Evolutionary conservation across 1,140 invertebrate species (phyloP).

Genomic region (Aphelenchoides besseyi): DNA sequence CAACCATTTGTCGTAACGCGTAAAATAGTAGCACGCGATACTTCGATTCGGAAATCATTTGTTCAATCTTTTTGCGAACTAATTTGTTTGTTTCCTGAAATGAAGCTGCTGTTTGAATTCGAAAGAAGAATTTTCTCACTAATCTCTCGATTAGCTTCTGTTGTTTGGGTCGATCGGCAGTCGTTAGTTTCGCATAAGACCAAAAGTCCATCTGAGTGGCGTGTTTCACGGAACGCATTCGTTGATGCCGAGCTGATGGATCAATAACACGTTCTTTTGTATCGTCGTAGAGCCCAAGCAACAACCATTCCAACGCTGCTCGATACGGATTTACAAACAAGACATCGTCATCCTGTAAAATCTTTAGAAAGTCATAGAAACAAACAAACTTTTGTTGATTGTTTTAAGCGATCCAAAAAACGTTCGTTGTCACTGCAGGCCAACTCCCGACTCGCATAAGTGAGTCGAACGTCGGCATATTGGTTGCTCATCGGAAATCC

Average conservation of each 20-base stretch:
- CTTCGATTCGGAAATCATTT: slow-evolving; percentile 22
- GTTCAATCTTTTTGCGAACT: slow-evolving; percentile 15
- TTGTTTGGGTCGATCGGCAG: slow-evolving; percentile 22
- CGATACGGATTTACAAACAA: slow-evolving; percentile 40
- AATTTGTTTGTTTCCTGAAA: slow-evolving; percentile 24
- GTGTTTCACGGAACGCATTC: slow-evolving; percentile 16
- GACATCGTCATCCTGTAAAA: slow-evolving; percentile 23
- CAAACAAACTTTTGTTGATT: not conserved
- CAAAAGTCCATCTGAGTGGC: slow-evolving; percentile 39
- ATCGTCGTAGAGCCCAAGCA: slow-evolving; percentile 20
- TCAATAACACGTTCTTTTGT: not conserved
- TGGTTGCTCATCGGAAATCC: slow-evolving; percentile 45
- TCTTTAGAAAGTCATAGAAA: not conserved
- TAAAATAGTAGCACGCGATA: slow-evolving; percentile 31
- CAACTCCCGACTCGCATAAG: slow-evolving; percentile 45
- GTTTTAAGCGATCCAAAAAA: slow-evolving; percentile 29
- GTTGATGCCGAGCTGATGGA: slow-evolving; percentile 19
- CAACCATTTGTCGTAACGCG: slow-evolving; percentile 42
- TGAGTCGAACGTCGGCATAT: slow-evolving; percentile 27
- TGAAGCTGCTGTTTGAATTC: slow-evolving; percentile 7
- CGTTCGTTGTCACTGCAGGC: slow-evolving; percentile 44
- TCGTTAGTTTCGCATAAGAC: slow-evolving; percentile 31
- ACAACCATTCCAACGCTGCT: slow-evolving; percentile 35
- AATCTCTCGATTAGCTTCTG: slow-evolving; percentile 17
- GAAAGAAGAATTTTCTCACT: slow-evolving; percentile 26